Evolutionary conservation across 2,888 invertebrate genomes (phyloP).

Genomic region (Harpalus rufipes): DNA sequence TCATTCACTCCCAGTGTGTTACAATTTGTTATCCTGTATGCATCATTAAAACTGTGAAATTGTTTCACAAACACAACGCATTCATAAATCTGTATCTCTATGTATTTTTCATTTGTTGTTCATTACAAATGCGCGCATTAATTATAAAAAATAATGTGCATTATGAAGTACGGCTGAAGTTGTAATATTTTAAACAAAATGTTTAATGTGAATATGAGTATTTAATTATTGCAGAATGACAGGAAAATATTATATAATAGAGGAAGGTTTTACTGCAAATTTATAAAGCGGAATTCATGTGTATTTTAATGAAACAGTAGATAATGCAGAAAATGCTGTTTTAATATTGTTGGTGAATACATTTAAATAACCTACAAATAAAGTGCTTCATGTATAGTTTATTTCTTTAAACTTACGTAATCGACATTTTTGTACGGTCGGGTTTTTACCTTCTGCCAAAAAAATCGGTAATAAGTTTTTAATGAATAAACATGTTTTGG

Average conservation of each 20-base stretch:
- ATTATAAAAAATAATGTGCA: constrained; percentile 5
- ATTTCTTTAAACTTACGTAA: too few relatives aligned
- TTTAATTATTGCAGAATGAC: not conserved
- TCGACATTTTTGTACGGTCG: too few relatives aligned
- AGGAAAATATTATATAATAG: not conserved
- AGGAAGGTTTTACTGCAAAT: not conserved
- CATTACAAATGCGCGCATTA: not conserved
- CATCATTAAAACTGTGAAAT: constrained; percentile 24
- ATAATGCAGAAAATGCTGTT: too few relatives aligned
- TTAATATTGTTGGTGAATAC: too few relatives aligned
- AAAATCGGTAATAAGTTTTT: too few relatives aligned
- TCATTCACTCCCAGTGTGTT: constrained; percentile 4
- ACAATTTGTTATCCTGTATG: constrained; percentile 19
- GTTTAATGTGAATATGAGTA: not conserved
- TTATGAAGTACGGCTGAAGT: not conserved
- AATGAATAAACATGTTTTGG: too few relatives aligned
- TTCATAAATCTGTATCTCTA: constrained; percentile 1
- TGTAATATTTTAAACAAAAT: constrained; percentile 1
- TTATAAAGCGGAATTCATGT: not conserved
- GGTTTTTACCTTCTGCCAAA: too few relatives aligned
- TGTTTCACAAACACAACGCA: constrained; percentile 31
- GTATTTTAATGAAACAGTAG: too few relatives aligned
- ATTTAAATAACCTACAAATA: too few relatives aligned
- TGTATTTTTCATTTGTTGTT: constrained; percentile 17
- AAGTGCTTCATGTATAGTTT: too few relatives aligned